phyloP scores from a whole-genome alignment of 2,113 vertebrate genomes.

The Bufo gargarizans region DNA sequence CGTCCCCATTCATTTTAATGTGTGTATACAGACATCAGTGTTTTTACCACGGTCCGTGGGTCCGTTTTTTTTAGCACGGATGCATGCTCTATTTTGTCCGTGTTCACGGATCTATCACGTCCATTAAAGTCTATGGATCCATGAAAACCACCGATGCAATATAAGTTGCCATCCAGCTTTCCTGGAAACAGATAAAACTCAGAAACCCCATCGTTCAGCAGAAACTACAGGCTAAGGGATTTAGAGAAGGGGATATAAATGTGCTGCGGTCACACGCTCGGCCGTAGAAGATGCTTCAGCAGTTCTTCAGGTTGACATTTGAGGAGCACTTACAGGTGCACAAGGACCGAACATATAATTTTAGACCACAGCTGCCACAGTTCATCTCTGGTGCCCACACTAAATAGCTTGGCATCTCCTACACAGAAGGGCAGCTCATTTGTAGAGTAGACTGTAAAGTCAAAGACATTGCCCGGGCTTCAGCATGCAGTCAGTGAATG shows the following conservation, averaged over 20 bases:
- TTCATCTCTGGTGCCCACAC: constrained; percentile 28
- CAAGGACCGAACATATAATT: constrained; percentile 6
- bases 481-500: not conserved
- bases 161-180: not conserved
- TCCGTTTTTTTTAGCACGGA: too few species aligned
- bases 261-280: not conserved
- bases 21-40: too few species aligned
- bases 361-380: constrained; percentile 46
- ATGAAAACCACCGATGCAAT: too few species aligned
- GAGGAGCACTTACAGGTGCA: not conserved
- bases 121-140: too few species aligned
- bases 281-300: not conserved
- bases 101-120: too few species aligned
- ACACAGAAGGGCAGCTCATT: not conserved
- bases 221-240: not conserved
- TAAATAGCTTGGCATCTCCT: constrained; percentile 29
- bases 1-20: too few species aligned
- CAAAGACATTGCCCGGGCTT: not conserved
- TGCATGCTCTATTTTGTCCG: too few species aligned
- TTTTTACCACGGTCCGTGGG: too few species aligned
- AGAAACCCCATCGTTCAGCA: not conserved
- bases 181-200: not conserved
- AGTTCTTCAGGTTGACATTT: constrained; percentile 30
- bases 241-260: not conserved
- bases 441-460: not conserved